Evolutionary conservation across 2,888 invertebrate species (phyloP), one percentile per base, ranked within the genome.

Genomic region (Aromia moschata): DNA sequence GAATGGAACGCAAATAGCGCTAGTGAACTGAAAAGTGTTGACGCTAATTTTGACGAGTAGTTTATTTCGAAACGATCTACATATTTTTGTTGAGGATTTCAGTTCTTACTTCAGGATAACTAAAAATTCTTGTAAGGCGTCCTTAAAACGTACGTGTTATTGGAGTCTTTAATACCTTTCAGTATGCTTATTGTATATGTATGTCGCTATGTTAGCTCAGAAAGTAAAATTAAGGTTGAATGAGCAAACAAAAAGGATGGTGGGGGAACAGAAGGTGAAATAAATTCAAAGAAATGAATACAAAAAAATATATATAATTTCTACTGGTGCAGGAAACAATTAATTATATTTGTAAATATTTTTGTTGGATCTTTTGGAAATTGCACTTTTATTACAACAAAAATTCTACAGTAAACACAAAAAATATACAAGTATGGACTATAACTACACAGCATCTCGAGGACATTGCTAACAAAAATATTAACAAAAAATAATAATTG

Each of bases 251-350:
- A 33, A 47, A 41, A 33, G 20, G 36, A 14, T 14, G 25, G 49
- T 44, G 15, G 41, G 36, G 45, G 17, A 41, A 46, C 4, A 38
- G 5, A 14, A 41, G 51, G 46, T 59, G 47, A 70, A 70, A 66
- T 62, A 63, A 68, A 69, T 61, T 57, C 51, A 65, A 65, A 70
- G 58, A 64, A 58, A 57, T 69, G 65, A 71, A 72, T 74, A 74
- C 71, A 74, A 73, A 75, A 74, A 75, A 75, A 74, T 75, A 75
- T 73, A 74, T 75, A 72, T 74, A 75, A 74, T 75, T 74, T 72
- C 74, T 75, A 75, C 74, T 75, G 75, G 74, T 71, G 74, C 71
- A 62, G 65, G 66, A 69, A 73, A 72, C 72, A 73, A 74, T 66
- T 71, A 69, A 70, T 68, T 68, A 67, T 54, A 65, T 69, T 71